Percentiles rank a stretch among this genome's conserved stretches.
phyloP scores from a whole-genome alignment of 2,797 vertebrate species.

The Pangasius macronema region DNA sequence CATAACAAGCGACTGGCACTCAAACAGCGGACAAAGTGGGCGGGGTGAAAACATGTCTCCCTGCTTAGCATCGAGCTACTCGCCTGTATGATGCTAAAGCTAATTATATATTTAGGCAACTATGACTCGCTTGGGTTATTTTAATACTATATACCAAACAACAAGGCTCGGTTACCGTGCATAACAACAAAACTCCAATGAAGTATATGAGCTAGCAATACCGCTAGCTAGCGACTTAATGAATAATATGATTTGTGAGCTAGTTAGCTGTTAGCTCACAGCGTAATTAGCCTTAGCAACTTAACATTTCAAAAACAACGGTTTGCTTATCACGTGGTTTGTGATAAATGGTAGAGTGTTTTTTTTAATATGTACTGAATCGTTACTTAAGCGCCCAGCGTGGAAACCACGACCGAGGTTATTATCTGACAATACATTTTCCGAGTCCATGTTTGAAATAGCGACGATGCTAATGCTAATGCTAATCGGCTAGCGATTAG shows the following conservation, averaged over 20 bases:
- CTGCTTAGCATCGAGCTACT: conserved; percentile 33
- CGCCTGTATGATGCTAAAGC: conserved; percentile 41
- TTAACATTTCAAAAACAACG: conserved; percentile 1
- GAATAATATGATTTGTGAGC: not conserved
- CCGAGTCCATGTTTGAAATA: conserved; percentile 17
- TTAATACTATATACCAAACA: not conserved
- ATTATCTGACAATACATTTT: not conserved
- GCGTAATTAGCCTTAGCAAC: conserved; percentile 23
- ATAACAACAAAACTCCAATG: not conserved
- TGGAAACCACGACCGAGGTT: not conserved
- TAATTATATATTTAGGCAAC: conserved; percentile 15
- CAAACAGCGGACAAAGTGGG: conserved; percentile 49
- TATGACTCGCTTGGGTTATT: not conserved
- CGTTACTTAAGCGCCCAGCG: not conserved
- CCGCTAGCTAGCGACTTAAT: not conserved
- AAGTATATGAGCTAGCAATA: not conserved
- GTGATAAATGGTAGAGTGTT: not conserved
- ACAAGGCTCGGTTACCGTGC: too few relatives aligned
- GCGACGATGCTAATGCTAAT: conserved; percentile 28
- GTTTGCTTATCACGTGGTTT: not conserved
- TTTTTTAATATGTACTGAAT: not conserved
- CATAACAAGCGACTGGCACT: conserved; percentile 2
- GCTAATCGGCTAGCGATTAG: conserved; percentile 51
- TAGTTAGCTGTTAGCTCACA: conserved; percentile 14
- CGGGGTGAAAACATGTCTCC: conserved; percentile 56